Percentiles rank a stretch among this genome's conserved stretches.
Evolutionary conservation across 2,888 invertebrate species (phyloP).

Genomic region (Tetanocera ferruginea): DNA sequence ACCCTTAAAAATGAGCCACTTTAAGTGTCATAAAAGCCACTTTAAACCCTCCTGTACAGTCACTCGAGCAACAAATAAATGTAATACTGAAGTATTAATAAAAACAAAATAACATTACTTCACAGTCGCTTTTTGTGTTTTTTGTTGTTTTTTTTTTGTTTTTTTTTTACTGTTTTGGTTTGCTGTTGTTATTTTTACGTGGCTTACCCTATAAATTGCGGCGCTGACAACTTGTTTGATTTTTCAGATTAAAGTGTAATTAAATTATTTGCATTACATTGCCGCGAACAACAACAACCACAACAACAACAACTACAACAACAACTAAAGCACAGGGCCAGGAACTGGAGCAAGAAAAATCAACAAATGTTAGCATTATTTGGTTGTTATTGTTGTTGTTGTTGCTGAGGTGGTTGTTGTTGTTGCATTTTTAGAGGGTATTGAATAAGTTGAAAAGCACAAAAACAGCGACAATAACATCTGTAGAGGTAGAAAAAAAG

Average conservation of each 20-base stretch:
- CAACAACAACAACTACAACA: conserved; percentile 8
- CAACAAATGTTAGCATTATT: not conserved
- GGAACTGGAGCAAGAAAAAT: not conserved
- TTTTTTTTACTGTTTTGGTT: too few species aligned
- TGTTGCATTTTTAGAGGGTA: not conserved
- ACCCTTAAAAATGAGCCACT: not conserved
- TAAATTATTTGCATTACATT: conserved; percentile 41
- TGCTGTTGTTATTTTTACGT: not conserved
- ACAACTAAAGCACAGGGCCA: not conserved
- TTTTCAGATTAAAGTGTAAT: conserved; percentile 41
- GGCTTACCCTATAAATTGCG: not conserved
- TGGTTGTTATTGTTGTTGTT: not conserved
- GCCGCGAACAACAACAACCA: conserved; percentile 5
- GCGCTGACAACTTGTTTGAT: conserved; percentile 39
- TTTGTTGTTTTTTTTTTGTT: too few species aligned
- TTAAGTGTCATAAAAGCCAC: not conserved
- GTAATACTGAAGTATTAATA: too few species aligned
- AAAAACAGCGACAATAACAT: not conserved
- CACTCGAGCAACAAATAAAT: conserved; percentile 2
- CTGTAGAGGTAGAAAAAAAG: not conserved
- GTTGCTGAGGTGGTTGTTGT: not conserved
- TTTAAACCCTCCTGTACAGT: not conserved
- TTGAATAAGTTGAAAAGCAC: not conserved
- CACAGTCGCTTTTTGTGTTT: too few species aligned
- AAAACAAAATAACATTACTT: too few species aligned